phyloP scores from a whole-genome alignment of 2,888 invertebrate genomes.

The Drosophila pseudotalamancana region DNA sequence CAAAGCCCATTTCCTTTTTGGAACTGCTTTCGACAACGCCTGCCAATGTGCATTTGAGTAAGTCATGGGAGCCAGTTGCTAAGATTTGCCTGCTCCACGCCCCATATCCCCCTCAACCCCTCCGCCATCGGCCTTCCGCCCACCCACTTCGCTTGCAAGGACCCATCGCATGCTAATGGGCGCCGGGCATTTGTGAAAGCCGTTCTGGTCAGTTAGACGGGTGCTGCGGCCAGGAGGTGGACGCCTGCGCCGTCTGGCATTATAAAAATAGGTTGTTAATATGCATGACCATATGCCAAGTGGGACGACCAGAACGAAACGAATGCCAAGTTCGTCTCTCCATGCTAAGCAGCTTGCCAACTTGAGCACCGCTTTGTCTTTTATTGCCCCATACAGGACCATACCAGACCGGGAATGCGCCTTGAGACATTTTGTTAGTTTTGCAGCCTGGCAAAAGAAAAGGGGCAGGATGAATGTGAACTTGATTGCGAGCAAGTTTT shows the following conservation, averaged over 20 bases:
- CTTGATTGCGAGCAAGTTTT: constrained; percentile 43
- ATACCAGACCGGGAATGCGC: constrained; percentile 42
- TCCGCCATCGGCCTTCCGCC: no score
- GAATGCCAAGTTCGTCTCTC: constrained; percentile 49
- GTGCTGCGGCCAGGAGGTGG: neutral
- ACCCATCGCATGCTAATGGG: constrained; percentile 44
- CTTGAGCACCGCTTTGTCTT: constrained; percentile 48
- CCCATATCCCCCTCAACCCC: neutral
- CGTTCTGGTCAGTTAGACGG: constrained; percentile 61
- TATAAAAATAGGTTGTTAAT: constrained; percentile 81
- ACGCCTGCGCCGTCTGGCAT: constrained; percentile 36
- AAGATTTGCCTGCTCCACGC: constrained; percentile 35
- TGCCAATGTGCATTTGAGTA: constrained; percentile 69
- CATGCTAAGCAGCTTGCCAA: constrained; percentile 54
- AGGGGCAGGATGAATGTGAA: constrained; percentile 19
- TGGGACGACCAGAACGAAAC: constrained; percentile 41
- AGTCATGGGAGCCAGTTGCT: constrained; percentile 59
- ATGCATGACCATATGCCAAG: constrained; percentile 81
- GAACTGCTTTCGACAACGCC: constrained; percentile 55
- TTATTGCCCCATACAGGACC: constrained; percentile 34
- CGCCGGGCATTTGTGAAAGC: constrained; percentile 50
- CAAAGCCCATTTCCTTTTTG: constrained; percentile 59
- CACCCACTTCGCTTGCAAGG: no score
- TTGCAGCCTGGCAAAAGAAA: neutral
- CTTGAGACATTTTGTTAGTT: constrained; percentile 55